These are phyloP conservation scores for Pyrrhosoma nymphula DNA, from an alignment of 2,888 invertebrate species.

Conservation along the genomic window DNA sequence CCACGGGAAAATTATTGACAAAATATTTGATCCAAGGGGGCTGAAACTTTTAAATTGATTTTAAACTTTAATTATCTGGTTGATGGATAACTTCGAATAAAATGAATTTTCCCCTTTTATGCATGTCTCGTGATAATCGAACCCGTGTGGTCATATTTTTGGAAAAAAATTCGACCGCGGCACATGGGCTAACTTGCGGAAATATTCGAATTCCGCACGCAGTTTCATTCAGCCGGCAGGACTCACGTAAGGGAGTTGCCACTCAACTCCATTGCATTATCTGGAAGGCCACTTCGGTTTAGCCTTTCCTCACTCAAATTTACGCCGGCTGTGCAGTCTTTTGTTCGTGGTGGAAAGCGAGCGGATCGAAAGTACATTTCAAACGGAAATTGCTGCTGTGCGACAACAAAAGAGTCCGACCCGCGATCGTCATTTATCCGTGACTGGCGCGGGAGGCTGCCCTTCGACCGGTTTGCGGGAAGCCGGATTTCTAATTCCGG, in stretches of 20 bases:
- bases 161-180: too few relatives aligned
- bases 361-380: not conserved
- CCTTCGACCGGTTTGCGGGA: not conserved
- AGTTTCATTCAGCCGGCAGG: not conserved
- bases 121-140: too few relatives aligned
- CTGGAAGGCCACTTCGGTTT: not conserved
- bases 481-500: not conserved
- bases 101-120: too few relatives aligned
- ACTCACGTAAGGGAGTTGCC: not conserved
- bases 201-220: not conserved
- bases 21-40: too few relatives aligned
- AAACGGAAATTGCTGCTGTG: constrained; percentile 15
- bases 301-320: not conserved
- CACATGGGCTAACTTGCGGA: not conserved
- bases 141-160: too few relatives aligned
- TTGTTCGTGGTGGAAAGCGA: constrained; percentile 16
- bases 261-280: not conserved
- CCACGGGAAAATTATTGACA: too few relatives aligned
- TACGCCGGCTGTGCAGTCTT: not conserved
- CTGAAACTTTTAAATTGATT: too few relatives aligned
- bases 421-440: not conserved
- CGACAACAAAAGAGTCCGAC: not conserved
- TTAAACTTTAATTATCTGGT: too few relatives aligned
- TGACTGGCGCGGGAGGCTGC: not conserved
- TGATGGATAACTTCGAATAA: too few relatives aligned